phyloP scores from a whole-genome alignment of 2,888 invertebrate genomes.

The Lymantria dispar region DNA sequence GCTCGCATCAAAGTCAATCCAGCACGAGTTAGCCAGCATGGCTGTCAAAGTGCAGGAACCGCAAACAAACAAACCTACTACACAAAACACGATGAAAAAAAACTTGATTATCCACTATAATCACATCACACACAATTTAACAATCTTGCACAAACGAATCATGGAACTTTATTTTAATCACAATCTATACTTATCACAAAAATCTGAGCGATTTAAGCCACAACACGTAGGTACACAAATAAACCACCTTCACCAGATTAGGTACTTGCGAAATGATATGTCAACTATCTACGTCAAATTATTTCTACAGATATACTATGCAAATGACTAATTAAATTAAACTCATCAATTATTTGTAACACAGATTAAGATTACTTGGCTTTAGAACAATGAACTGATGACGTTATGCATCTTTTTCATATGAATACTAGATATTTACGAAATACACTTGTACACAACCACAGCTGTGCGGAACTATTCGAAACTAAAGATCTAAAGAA shows the following conservation, averaged over 20 bases:
- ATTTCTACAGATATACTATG: conserved; percentile 34
- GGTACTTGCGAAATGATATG: conserved; percentile 71
- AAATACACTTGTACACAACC: conserved; percentile 24
- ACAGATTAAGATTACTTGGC: conserved; percentile 2
- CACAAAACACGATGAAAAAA: conserved; percentile 35
- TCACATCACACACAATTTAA: conserved; percentile 44
- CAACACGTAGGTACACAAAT: conserved; percentile 65
- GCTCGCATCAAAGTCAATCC: conserved; percentile 33
- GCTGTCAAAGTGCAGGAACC: conserved; percentile 43
- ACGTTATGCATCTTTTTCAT: conserved; percentile 35
- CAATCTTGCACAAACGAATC: conserved; percentile 35
- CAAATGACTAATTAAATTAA: conserved; percentile 11
- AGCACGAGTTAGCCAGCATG: conserved; percentile 49
- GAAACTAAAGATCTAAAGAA: conserved; percentile 44
- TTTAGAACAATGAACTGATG: conserved; percentile 9
- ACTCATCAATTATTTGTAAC: conserved; percentile 11
- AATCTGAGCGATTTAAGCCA: conserved; percentile 51
- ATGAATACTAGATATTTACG: conserved; percentile 26
- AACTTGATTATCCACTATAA: conserved; percentile 26
- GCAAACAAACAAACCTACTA: conserved; percentile 45
- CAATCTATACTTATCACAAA: conserved; percentile 35
- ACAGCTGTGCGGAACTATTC: conserved; percentile 47
- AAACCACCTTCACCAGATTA: conserved; percentile 63
- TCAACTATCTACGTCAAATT: conserved; percentile 67
- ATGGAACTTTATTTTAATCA: conserved; percentile 11